Evolutionary conservation across 2,113 vertebrate species (phyloP).

Genomic region (Fulica atra): DNA sequence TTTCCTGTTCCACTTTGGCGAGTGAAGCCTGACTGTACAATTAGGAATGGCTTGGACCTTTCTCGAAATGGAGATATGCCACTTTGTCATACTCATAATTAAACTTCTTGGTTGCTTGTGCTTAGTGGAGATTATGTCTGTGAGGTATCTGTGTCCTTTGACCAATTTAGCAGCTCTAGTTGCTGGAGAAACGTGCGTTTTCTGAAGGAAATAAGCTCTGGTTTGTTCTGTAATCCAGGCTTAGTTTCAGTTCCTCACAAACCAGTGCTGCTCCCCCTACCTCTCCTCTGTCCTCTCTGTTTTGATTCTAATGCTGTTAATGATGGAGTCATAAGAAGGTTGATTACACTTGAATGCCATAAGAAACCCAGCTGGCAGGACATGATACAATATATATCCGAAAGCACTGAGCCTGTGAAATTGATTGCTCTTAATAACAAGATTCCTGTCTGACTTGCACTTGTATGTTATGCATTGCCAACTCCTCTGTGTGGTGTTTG

Average conservation of each 20-base stretch:
- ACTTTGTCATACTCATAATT: not conserved
- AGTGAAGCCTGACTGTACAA: not conserved
- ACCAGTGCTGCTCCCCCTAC: not conserved
- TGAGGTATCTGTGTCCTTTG: not conserved
- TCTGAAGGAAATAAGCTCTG: not conserved
- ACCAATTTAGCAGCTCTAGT: not conserved
- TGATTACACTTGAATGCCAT: not conserved
- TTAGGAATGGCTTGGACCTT: not conserved
- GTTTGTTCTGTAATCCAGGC: not conserved
- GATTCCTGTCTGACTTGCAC: not conserved
- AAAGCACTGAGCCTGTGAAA: not conserved
- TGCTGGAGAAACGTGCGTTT: not conserved
- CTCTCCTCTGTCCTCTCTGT: not conserved
- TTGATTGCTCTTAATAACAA: not conserved
- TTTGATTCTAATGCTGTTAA: not conserved
- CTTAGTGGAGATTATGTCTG: not conserved
- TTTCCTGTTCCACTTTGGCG: not conserved
- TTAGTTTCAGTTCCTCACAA: not conserved
- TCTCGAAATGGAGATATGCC: not conserved
- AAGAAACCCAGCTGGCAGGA: constrained; percentile 6
- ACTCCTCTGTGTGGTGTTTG: not conserved
- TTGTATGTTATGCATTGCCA: not conserved
- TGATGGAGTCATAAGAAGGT: not conserved
- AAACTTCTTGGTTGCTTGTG: not conserved
- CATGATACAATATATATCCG: not conserved